Evolutionary conservation across 2,113 vertebrate species (phyloP), one percentile per base, ranked within the genome.

Genomic region (Oreocharis arfaki): DNA sequence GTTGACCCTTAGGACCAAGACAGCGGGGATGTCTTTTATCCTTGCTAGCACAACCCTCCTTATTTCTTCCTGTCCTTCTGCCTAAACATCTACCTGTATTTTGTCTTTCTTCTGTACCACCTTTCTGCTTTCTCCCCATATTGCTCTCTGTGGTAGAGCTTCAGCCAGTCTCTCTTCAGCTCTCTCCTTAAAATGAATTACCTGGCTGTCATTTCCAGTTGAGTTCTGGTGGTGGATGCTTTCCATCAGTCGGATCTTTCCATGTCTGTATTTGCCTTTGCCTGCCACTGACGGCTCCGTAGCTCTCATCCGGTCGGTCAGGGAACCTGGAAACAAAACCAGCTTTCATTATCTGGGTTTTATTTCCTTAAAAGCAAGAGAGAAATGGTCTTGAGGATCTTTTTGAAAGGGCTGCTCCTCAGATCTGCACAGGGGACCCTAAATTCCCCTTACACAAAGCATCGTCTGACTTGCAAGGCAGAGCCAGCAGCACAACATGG

Each of bases 251-350:
- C 53, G 16, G n/a, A 64, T 76, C 26, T 73, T 53, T 46, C n/a
- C 3, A 0, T 50, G n/a, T 39, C 26, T 1, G 0, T 71, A n/a
- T 70, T 59, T 75, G 57, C 57, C 39, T 80, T 76, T 65, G n/a
- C 28, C 33, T 77, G 78, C 32, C 35, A 10, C 37, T 27, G 47
- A 70, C 3, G 0, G 61, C 55, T 85, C 53, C 0, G 0, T 17
- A 46, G 49, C 61, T 91, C 63, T 79, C 44, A 14, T 0, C 33
- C 77, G 30, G 14, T 69, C 52, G 71, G 42, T 22, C 28, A 8
- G 11, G 53, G 28, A 89, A 82, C 49, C 69, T 94, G 68, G 27
- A 85, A 90, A 67, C n/a, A 74, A 77, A 87, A 80, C 16, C 27
- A 63, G 1, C 16, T 85, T 70, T 74, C 10, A 11, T 79, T 46